Evolutionary conservation across 2,797 vertebrate species (phyloP).

Genomic region (Myotis vivesi): DNA sequence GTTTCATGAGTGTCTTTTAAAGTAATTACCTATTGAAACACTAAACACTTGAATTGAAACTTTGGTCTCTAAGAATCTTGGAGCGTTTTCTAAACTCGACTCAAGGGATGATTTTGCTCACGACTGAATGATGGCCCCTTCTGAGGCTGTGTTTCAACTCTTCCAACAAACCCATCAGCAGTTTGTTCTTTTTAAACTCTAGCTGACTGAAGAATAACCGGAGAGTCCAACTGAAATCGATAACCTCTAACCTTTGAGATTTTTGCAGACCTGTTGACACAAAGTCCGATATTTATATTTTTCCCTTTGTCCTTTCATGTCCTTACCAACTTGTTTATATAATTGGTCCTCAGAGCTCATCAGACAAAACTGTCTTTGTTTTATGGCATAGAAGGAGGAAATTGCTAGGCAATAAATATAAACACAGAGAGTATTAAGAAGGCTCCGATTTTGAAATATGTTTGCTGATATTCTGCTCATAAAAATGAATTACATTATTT

Average conservation of each 20-base stretch:
- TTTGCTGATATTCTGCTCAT: slow-evolving; percentile 68
- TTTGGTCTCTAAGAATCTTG: neutral
- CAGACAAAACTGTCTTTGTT: slow-evolving; percentile 47
- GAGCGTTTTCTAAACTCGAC: neutral
- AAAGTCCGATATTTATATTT: slow-evolving; percentile 48
- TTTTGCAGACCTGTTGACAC: slow-evolving; percentile 23
- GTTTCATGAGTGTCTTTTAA: slow-evolving; percentile 42
- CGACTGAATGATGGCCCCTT: neutral
- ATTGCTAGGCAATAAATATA: slow-evolving; percentile 70
- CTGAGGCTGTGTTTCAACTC: neutral
- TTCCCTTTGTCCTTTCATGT: neutral
- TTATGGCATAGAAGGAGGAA: slow-evolving; percentile 40
- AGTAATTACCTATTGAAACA: slow-evolving; percentile 37
- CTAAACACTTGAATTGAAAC: neutral
- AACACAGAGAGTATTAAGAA: slow-evolving; percentile 55
- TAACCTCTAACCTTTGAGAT: slow-evolving; percentile 37
- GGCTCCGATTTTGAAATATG: slow-evolving; percentile 70
- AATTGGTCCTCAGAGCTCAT: slow-evolving; percentile 22
- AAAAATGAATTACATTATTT: slow-evolving; percentile 70
- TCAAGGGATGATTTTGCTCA: neutral
- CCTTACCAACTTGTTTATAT: slow-evolving; percentile 55
- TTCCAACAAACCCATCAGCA: neutral
- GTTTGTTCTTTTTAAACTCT: neutral
- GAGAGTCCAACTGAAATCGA: neutral
- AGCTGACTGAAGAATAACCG: neutral